phyloP scores from a whole-genome alignment of 2,797 vertebrate species.

The Pteropus rufus region DNA sequence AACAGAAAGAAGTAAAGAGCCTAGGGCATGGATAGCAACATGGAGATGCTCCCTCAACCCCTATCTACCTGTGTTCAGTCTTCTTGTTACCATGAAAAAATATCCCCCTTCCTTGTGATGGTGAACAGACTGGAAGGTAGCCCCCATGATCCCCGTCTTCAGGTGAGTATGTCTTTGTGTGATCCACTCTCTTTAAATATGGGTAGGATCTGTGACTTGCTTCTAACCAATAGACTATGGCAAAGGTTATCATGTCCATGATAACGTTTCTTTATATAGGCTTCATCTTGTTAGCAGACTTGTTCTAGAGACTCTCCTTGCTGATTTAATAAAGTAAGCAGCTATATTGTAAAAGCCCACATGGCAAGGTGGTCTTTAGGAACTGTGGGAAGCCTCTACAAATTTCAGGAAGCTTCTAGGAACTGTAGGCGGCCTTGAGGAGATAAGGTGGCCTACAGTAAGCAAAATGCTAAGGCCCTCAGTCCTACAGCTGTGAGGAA shows the following conservation, averaged over 20 bases:
- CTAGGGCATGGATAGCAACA: neutral
- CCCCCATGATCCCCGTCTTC: neutral
- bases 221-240: neutral
- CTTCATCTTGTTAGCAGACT: neutral
- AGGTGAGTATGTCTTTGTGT: neutral
- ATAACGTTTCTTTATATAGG: accelerated
- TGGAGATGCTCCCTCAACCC: neutral
- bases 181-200: neutral
- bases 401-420: neutral
- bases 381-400: neutral
- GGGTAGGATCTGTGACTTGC: neutral
- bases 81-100: neutral
- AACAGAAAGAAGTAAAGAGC: neutral
- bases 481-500: neutral
- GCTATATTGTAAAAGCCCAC: neutral
- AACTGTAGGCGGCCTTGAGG: neutral
- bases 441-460: neutral
- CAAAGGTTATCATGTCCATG: neutral
- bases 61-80: neutral
- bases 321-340: neutral
- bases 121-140: neutral
- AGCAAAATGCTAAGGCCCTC: neutral
- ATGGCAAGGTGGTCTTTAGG: neutral
- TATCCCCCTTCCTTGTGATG: neutral
- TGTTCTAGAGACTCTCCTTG: neutral